Evolutionary conservation across 2,797 vertebrate genomes (phyloP), one percentile per base, ranked within the genome.

Genomic region (Lutjanus campechanus): DNA sequence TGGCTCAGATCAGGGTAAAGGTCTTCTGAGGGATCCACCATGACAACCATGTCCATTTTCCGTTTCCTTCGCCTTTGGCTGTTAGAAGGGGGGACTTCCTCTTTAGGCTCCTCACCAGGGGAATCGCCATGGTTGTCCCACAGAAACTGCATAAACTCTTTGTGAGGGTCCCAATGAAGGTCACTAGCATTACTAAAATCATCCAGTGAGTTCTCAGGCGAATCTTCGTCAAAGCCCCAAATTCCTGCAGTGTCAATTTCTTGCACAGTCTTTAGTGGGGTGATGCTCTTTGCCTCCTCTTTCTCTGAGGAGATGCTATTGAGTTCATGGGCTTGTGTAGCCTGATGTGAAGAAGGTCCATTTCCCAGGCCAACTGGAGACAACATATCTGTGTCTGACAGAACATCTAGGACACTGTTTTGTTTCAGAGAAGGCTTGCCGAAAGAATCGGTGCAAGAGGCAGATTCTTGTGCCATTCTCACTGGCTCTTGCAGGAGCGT

Each of bases 31-130:
- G 97, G 97, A 88, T 98, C 97, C 15, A 97, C 96, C 95, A 97
- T 98, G 86, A 97, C 97, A 86, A 98, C 97, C 92, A 98, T 97
- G 89, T 99, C 97, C 97, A 98, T 98, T 94, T 99, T 99, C 82
- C 97, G 95, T 92, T 99, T 99, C 70, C 97, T 96, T 84, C 96
- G 97, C 92, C 96, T 98, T 93, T 97, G 96, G 78, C 56, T 91
- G 69, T 85, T 89, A 65, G 88, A 22, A n/a, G 89, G 69, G 76
- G 73, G 56, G 62, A 85, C 76, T 41, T 93, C 82, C 2, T 93
- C 88, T 84, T 92, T 87, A 41, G 89, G 83, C 86, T 97, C 96
- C 73, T 97, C 96, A 54, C 92, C 89, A 47, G 96, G 93, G 17
- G 93, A 95, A 86, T 97, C 96, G 55, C 96, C 96, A 87, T 96